Base-by-base conservation (phyloP, 1,140 invertebrate species). In the Asbolus verrucosus region DNA sequence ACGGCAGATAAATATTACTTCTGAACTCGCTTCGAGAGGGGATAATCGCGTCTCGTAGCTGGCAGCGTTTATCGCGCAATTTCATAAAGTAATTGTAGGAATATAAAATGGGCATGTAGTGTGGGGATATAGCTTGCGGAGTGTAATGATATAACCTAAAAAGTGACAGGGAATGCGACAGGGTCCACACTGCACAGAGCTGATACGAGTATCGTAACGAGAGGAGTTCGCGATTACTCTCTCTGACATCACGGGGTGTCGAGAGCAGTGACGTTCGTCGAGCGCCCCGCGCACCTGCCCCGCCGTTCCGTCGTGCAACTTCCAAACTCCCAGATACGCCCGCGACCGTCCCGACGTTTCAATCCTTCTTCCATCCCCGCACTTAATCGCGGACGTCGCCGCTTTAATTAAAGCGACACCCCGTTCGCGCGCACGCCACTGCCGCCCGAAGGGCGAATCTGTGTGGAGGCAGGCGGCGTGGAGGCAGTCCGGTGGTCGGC, bases 131-230 rank as follows among this genome's bases (percentile, higher is more conserved):
- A n/a, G 19, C 18, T 54, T 19, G 19, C 19, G 46, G 46, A 21
- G 19, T 27, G 43, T 70, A 69, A 46, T 43, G 67, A 36, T 62
- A 69, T 62, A 65, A 65, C 61, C 62, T 66, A 70, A 70, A 65
- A 70, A 70, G 39, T 70, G 69, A 70, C 69, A 62, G 41, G 30
- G 41, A 65, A 41, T 39, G 33, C 69, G 69, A 70, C 69, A 70
- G 61, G 69, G 69, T 70, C 69, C 69, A 70, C 69, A 70, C 69
- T 70, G 69, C 69, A 70, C 41, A 59, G 50, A 66, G 62, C 69
- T 70, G 69, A 70, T 70, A 70, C 54, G 67, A 54, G 46, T 54
- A 54, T 54, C 46, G 46, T 54, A 54, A 54, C 46, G 46, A 54
- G 46, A 54, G 46, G 46, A 54, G 46, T 54, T 54, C 46, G 21